Evolutionary conservation across 2,888 invertebrate species (phyloP).

Genomic region (Mycogona germanica): DNA sequence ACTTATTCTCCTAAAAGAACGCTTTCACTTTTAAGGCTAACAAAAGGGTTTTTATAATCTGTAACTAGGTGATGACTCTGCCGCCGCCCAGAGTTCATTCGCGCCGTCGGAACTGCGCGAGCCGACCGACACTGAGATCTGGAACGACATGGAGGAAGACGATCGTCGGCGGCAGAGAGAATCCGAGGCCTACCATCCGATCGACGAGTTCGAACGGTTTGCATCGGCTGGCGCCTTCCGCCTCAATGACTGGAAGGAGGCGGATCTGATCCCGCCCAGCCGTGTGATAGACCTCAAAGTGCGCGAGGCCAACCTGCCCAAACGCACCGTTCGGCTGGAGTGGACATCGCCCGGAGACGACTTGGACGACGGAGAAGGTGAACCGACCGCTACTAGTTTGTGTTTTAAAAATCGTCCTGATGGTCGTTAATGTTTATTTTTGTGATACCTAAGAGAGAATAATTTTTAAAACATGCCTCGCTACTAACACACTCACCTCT

Average conservation of each 20-base stretch:
- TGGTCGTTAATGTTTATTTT: background rate
- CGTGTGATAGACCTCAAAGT: conserved; percentile 24
- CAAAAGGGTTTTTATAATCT: too few species aligned
- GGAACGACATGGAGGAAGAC: conserved; percentile 3
- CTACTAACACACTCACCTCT: background rate
- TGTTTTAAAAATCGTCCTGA: background rate
- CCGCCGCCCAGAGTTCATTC: conserved; percentile 6
- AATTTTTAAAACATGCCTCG: too few species aligned
- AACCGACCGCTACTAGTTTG: background rate
- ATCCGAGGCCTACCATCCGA: conserved; percentile 2
- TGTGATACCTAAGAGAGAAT: background rate
- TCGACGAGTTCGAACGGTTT: conserved; percentile 23
- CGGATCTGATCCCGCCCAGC: conserved; percentile 25
- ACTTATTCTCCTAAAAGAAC: too few species aligned
- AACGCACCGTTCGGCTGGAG: conserved; percentile 20
- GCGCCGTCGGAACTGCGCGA: conserved; percentile 2
- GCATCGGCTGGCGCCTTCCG: conserved; percentile 25
- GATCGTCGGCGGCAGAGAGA: background rate
- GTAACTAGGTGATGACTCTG: background rate
- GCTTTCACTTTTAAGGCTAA: too few species aligned
- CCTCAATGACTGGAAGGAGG: conserved; percentile 16
- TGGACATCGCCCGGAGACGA: conserved; percentile 27
- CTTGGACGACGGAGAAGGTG: conserved; percentile 14
- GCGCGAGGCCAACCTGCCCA: conserved; percentile 7
- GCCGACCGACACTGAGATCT: conserved; percentile 9